These are phyloP conservation scores for Erynnis tages DNA, from an alignment of 2,888 invertebrate species.

Conservation along the genomic window DNA sequence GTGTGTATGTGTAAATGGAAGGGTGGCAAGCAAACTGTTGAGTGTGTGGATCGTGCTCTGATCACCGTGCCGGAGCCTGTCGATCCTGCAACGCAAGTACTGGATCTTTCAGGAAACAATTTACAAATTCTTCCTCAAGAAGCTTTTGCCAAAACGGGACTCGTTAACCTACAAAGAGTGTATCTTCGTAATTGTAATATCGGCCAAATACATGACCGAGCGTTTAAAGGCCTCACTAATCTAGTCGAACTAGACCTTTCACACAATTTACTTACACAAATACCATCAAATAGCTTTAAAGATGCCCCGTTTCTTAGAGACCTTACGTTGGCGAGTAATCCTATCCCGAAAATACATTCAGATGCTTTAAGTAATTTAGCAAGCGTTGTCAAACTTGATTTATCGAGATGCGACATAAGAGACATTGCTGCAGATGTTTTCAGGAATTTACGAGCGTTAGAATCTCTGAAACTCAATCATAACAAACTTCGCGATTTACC, in stretches of 20 bases:
- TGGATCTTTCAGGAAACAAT: conserved; percentile 94
- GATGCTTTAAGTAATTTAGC: conserved; percentile 88
- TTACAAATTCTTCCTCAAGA: conserved; percentile 91
- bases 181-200: conserved; percentile 92
- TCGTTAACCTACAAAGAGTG: conserved; percentile 93
- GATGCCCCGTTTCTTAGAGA: conserved; percentile 92
- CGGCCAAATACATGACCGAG: conserved; percentile 91
- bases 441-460: conserved; percentile 87
- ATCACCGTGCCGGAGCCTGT: conserved; percentile 93
- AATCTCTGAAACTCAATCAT: conserved; percentile 89
- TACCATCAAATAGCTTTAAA: conserved; percentile 90
- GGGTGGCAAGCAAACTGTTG: conserved; percentile 95
- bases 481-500: conserved; percentile 89
- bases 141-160: conserved; percentile 89
- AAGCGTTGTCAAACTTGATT: conserved; percentile 90
- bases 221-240: conserved; percentile 93
- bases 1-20: conserved; percentile 97
- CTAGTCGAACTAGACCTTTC: conserved; percentile 94
- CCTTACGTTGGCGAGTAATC: conserved; percentile 90
- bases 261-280: conserved; percentile 89
- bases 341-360: conserved; percentile 89
- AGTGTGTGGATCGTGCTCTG: conserved; percentile 91
- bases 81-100: conserved; percentile 93
- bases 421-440: conserved; percentile 87
- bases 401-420: conserved; percentile 91